phyloP scores from a whole-genome alignment of 2,888 invertebrate genomes.

The Scaptodrosophila latifasciaeformis region DNA sequence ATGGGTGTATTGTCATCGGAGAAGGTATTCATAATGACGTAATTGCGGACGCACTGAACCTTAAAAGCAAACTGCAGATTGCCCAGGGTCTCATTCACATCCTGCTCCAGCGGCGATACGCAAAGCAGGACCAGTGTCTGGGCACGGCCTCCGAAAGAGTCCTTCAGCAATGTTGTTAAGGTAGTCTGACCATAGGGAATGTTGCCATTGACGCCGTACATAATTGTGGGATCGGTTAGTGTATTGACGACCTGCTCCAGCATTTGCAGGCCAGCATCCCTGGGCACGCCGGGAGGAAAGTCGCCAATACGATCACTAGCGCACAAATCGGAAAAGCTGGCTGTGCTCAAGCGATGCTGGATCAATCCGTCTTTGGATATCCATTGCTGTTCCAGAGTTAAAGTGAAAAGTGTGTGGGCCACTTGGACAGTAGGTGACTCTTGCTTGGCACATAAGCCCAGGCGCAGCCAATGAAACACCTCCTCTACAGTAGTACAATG shows the following conservation, averaged over 20 bases:
- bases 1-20: constrained; percentile 80
- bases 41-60: constrained; percentile 82
- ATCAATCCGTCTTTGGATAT: constrained; percentile 80
- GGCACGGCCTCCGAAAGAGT: constrained; percentile 85
- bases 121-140: constrained; percentile 84
- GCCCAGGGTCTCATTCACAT: constrained; percentile 82
- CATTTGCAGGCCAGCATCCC: constrained; percentile 80
- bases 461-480: constrained; percentile 82
- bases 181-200: constrained; percentile 79
- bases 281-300: constrained; percentile 76
- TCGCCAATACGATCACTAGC: constrained; percentile 77
- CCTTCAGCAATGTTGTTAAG: constrained; percentile 81
- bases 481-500: constrained; percentile 80
- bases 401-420: constrained; percentile 81
- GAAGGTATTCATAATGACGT: constrained; percentile 83
- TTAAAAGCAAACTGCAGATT: constrained; percentile 81
- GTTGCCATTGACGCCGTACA: constrained; percentile 71
- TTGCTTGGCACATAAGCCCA: constrained; percentile 78
- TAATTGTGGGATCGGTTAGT: constrained; percentile 76
- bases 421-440: constrained; percentile 11
- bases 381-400: constrained; percentile 86
- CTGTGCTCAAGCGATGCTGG: constrained; percentile 83
- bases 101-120: constrained; percentile 82
- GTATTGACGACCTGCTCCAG: constrained; percentile 81
- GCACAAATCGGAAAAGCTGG: constrained; percentile 83